Conservation (phyloP, 2,888 invertebrate species). For the Agrotis exclamationis region DNA sequence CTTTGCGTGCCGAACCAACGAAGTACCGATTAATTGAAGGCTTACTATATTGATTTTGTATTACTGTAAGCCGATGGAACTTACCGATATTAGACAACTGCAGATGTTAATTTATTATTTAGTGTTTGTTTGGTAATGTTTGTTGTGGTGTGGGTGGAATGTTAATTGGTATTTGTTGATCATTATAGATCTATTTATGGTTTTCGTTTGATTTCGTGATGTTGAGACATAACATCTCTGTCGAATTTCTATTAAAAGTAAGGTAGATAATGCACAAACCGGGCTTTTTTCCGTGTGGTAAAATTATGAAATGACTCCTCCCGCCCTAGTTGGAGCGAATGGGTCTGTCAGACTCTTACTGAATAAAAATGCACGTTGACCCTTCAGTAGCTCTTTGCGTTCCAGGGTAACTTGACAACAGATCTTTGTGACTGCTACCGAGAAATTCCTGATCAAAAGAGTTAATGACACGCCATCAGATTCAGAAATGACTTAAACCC, state of each 20-base stretch:
- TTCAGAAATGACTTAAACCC: too few species aligned
- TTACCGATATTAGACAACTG: constrained; percentile 79
- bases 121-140: constrained; percentile 66
- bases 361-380: too few species aligned
- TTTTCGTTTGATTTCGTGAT: background rate
- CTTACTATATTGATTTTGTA: constrained; percentile 89
- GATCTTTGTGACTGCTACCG: too few species aligned
- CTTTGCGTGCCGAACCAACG: constrained; percentile 70
- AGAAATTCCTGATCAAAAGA: too few species aligned
- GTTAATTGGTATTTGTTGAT: constrained; percentile 34
- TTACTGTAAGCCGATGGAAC: constrained; percentile 82
- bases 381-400: too few species aligned
- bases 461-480: too few species aligned
- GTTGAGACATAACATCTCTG: background rate
- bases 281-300: too few species aligned
- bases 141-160: constrained; percentile 62
- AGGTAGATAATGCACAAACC: too few species aligned
- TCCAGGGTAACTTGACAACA: too few species aligned
- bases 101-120: constrained; percentile 80
- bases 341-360: too few species aligned
- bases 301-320: background rate
- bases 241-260: too few species aligned
- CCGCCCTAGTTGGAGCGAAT: too few species aligned
- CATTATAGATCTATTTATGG: background rate
- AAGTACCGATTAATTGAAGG: constrained; percentile 83